Evolutionary conservation across 2,797 vertebrate genomes (phyloP).

Genomic region (Limosa lapponica): DNA sequence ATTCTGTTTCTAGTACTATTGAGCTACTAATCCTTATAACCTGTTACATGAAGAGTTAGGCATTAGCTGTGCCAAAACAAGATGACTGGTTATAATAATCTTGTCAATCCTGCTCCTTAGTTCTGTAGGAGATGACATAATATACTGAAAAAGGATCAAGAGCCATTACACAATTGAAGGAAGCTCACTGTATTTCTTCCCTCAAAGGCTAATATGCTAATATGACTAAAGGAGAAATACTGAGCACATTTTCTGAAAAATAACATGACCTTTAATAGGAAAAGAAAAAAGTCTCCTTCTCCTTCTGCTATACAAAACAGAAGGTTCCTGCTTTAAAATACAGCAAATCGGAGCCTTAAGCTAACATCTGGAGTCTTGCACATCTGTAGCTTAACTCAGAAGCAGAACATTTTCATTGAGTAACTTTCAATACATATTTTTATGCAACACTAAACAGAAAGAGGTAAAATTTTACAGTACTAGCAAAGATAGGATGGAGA

Average conservation of each 20-base stretch:
- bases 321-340: conserved; percentile 7
- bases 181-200: neutral
- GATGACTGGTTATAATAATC: neutral
- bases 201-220: neutral
- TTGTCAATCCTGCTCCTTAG: neutral
- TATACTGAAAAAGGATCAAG: neutral
- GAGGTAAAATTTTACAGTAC: neutral
- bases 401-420: neutral
- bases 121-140: neutral
- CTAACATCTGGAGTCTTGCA: conserved; percentile 27
- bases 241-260: conserved; percentile 17
- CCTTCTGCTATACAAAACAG: neutral
- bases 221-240: neutral
- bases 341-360: neutral
- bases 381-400: neutral
- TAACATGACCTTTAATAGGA: conserved; percentile 37
- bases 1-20: neutral
- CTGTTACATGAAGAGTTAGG: neutral
- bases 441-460: neutral
- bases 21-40: neutral
- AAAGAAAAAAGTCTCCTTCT: neutral
- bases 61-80: neutral
- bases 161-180: neutral
- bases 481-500: neutral
- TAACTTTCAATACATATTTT: neutral